Evolutionary conservation across 2,113 vertebrate genomes (phyloP), one percentile per base, ranked within the genome.

Genomic region (Callionymus lyra): DNA sequence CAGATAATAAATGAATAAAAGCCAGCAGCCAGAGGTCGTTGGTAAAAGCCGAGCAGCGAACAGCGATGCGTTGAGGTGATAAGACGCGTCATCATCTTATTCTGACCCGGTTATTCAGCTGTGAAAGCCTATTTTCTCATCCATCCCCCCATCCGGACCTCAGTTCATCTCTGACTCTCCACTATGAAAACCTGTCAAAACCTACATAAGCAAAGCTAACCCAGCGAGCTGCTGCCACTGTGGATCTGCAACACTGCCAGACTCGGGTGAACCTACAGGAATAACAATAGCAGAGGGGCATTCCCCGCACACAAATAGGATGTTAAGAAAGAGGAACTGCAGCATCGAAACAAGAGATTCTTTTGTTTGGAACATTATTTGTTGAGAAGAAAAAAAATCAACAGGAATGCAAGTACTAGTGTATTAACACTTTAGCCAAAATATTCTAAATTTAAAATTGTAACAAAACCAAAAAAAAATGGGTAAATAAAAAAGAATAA

Each of bases 81-180:
- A 60, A 65, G 45, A 66, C 65, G 59, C 34, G 40, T 56, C 60
- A 48, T 75, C 65, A 74, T 72, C 62, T 72, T 65, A 54, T 69
- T 68, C 37, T 77, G 77, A 79, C 77, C 80, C 71, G 80, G 73
- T 82, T 82, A 77, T 69, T 77, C 69, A 66, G 48, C 71, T 74
- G 69, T 69, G 62, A 74, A 68, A 54, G 45, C 53, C 16, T 5
- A 45, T 54, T 37, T 27, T 27, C 21, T 8, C 21, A 27, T 27
- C 36, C 38, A 9, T 36, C 27, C 31, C 38, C n/a, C 41, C 34
- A 15, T 4, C 46, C 43, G 47, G 44, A 12, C 12, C 31, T 36
- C 18, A 45, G 34, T 32, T 19, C 27, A 34, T 32, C 34, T 38
- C 39, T 37, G 34, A 21, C 38, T 42, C 32, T 59, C 40, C 44